phyloP scores from a whole-genome alignment of 2,797 vertebrate genomes.

The Bovichtus variegatus region DNA sequence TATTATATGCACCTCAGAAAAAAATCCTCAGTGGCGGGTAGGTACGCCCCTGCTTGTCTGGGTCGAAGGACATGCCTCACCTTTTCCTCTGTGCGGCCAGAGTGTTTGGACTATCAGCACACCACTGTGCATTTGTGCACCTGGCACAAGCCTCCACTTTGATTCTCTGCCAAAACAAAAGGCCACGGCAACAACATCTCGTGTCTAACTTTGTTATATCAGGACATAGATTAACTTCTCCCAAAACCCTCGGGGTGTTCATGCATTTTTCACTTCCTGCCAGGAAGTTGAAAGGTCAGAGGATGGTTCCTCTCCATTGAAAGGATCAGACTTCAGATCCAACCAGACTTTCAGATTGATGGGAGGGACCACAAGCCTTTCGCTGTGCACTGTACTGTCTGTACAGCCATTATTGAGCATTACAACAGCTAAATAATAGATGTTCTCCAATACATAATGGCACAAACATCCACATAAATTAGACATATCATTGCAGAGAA shows the following conservation, averaged over 20 bases:
- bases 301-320: slow-evolving; percentile 54
- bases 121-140: slow-evolving; percentile 54
- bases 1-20: too few relatives aligned
- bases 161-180: slow-evolving; percentile 71
- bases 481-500: slow-evolving; percentile 17
- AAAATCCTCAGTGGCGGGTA: too few relatives aligned
- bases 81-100: slow-evolving; percentile 67
- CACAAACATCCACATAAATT: slow-evolving; percentile 37
- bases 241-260: slow-evolving; percentile 64
- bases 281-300: slow-evolving; percentile 69
- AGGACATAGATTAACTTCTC: slow-evolving; percentile 81
- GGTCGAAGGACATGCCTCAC: slow-evolving; percentile 69
- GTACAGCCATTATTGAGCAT: slow-evolving; percentile 56
- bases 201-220: slow-evolving; percentile 73
- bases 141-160: slow-evolving; percentile 65
- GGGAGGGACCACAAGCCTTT: slow-evolving; percentile 32
- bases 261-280: slow-evolving; percentile 68
- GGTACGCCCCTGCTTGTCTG: background rate
- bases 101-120: slow-evolving; percentile 60
- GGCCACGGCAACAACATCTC: slow-evolving; percentile 55
- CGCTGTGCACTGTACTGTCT: slow-evolving; percentile 13
- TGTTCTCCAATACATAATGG: slow-evolving; percentile 22
- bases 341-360: slow-evolving; percentile 35
- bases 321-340: slow-evolving; percentile 37
- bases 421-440: slow-evolving; percentile 66